phyloP scores from a whole-genome alignment of 2,888 invertebrate genomes.

The Myopa testacea region DNA sequence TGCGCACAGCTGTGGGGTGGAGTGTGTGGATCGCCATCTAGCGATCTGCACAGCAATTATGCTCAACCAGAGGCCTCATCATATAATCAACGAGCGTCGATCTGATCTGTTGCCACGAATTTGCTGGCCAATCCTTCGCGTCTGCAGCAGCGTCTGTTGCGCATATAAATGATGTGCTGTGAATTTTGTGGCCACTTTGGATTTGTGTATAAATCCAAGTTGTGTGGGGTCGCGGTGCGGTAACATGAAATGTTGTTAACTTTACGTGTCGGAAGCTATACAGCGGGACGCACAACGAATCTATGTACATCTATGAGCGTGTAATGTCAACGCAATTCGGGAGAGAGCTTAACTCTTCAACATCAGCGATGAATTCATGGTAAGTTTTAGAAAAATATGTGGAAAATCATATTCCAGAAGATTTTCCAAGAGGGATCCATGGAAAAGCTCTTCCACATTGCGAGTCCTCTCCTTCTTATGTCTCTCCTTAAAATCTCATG shows the following conservation, averaged over 20 bases:
- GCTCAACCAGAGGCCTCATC: conserved; percentile 31
- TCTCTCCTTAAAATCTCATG: no score
- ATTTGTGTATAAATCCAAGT: background rate
- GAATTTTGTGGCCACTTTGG: conserved; percentile 21
- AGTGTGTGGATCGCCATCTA: conserved; percentile 28
- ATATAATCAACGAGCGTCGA: conserved; percentile 11
- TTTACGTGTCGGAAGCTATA: conserved; percentile 17
- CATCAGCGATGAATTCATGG: no score
- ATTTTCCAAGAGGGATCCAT: no score
- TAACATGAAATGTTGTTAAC: conserved; percentile 32
- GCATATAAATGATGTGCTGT: conserved; percentile 29
- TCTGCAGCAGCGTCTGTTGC: background rate
- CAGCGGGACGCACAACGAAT: background rate
- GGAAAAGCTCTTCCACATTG: no score
- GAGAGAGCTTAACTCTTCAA: no score
- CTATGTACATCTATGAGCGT: background rate
- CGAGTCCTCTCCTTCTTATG: no score
- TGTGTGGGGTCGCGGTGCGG: conserved; percentile 1
- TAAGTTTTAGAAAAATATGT: no score
- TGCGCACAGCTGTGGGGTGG: conserved; percentile 9
- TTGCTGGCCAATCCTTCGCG: background rate
- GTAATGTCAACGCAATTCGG: no score
- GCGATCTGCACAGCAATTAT: conserved; percentile 37
- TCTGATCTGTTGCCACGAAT: conserved; percentile 19
- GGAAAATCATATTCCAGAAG: no score